A percentile compares a stretch with the other conserved stretches of the same genome.
phyloP scores from a whole-genome alignment of 2,797 vertebrate species.

The Fundulus diaphanus region DNA sequence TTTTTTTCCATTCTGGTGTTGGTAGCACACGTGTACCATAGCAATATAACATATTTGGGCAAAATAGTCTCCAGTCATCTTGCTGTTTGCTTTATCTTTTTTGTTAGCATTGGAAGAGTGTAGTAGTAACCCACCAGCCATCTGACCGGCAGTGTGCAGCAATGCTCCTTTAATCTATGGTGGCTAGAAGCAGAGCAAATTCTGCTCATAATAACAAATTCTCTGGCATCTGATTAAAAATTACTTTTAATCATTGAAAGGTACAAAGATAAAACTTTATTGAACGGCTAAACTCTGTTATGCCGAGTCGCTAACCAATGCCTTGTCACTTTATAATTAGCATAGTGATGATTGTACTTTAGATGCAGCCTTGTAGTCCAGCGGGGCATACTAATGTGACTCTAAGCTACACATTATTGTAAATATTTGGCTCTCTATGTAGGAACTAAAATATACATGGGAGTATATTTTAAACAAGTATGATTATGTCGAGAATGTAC shows the following conservation, averaged over 20 bases:
- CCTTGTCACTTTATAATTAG: not conserved
- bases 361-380: not conserved
- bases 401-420: not conserved
- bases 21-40: no score
- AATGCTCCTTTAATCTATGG: no score
- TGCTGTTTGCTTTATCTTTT: no score
- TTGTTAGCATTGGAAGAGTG: no score
- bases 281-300: not conserved
- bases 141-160: no score
- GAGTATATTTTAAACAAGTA: not conserved
- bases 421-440: not conserved
- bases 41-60: no score
- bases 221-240: not conserved
- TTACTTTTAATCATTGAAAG: not conserved
- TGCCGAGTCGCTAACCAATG: not conserved
- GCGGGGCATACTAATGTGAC: not conserved
- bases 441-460: not conserved
- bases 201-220: not conserved
- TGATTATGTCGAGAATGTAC: not conserved
- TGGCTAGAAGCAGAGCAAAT: not conserved
- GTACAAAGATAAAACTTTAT: not conserved
- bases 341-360: not conserved
- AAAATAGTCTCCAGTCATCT: no score
- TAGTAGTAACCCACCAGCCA: no score
- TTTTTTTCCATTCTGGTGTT: no score